These are phyloP conservation scores for Cydia pomonella DNA, from an alignment of 1,140 invertebrate genomes.

Conservation along the genomic window DNA sequence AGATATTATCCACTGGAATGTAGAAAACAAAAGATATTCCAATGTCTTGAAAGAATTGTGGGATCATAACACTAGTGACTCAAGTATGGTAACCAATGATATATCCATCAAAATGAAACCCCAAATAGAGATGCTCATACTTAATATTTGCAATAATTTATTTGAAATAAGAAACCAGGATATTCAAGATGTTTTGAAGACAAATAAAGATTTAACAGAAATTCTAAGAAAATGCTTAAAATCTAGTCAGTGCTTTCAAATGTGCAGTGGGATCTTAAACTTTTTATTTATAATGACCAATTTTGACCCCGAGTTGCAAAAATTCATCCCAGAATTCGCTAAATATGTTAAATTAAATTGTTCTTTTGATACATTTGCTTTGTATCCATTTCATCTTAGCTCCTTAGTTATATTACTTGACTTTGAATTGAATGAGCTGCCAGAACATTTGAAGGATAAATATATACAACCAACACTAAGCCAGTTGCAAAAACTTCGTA, in stretches of 20 bases:
- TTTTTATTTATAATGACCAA: constrained; percentile 57
- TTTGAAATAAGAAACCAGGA: constrained; percentile 42
- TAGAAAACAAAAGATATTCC: constrained; percentile 41
- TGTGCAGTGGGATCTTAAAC: constrained; percentile 60
- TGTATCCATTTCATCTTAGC: constrained; percentile 56
- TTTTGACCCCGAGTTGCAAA: constrained; percentile 51
- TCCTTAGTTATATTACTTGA: constrained; percentile 58
- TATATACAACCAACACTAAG: constrained; percentile 45
- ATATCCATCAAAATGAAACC: constrained; percentile 61
- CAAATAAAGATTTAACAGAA: constrained; percentile 39
- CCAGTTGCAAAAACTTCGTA: constrained; percentile 52
- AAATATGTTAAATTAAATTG: constrained; percentile 47
- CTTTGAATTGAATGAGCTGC: constrained; percentile 50
- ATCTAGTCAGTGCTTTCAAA: constrained; percentile 63
- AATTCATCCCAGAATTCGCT: constrained; percentile 56
- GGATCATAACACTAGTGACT: constrained; percentile 40
- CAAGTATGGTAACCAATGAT: constrained; percentile 43
- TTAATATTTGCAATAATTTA: constrained; percentile 46
- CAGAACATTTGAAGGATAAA: constrained; percentile 38
- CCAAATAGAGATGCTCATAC: constrained; percentile 59
- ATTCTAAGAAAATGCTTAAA: constrained; percentile 50
- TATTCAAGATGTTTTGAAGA: constrained; percentile 44
- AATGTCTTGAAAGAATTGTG: constrained; percentile 47
- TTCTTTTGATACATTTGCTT: constrained; percentile 41
- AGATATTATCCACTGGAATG: constrained; percentile 59